phyloP scores from a whole-genome alignment of 2,797 vertebrate species.

The Phalloptychus januarius region DNA sequence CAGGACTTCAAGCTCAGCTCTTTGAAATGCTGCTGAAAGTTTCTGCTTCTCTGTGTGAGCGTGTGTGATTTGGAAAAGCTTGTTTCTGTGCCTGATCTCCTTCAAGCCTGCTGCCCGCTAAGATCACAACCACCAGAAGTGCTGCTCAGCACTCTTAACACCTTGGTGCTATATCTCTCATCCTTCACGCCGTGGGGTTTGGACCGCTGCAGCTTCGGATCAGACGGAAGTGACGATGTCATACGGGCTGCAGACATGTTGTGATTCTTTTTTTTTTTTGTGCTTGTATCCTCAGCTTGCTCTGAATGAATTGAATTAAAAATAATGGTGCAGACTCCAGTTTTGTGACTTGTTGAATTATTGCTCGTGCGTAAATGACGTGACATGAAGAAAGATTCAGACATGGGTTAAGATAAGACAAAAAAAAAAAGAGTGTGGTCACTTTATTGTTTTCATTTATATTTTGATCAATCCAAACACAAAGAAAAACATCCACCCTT shows the following conservation, averaged over 20 bases:
- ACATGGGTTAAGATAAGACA: neutral
- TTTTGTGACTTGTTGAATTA: slow-evolving; percentile 23
- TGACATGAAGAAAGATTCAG: too few relatives aligned
- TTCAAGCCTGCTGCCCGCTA: slow-evolving; percentile 61
- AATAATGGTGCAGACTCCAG: slow-evolving; percentile 77
- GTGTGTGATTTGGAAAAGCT: slow-evolving; percentile 19
- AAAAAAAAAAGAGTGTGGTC: neutral
- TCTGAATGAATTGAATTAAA: slow-evolving; percentile 89
- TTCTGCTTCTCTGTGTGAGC: slow-evolving; percentile 42
- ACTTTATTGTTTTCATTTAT: neutral
- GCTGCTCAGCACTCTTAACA: slow-evolving; percentile 77
- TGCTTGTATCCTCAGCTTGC: slow-evolving; percentile 93
- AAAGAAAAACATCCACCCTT: too few relatives aligned
- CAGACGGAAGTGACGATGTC: slow-evolving; percentile 66
- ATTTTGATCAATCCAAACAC: too few relatives aligned
- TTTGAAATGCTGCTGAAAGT: slow-evolving; percentile 64
- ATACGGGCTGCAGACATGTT: slow-evolving; percentile 82
- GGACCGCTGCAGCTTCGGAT: slow-evolving; percentile 33
- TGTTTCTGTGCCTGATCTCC: slow-evolving; percentile 44
- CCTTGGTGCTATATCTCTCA: slow-evolving; percentile 85
- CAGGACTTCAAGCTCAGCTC: slow-evolving; percentile 64
- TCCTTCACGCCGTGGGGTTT: slow-evolving; percentile 75
- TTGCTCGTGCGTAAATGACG: neutral
- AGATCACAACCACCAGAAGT: slow-evolving; percentile 64
- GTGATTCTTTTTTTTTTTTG: slow-evolving; percentile 76